phyloP scores from a whole-genome alignment of 2,113 vertebrate genomes.

The Pluvialis apricaria region DNA sequence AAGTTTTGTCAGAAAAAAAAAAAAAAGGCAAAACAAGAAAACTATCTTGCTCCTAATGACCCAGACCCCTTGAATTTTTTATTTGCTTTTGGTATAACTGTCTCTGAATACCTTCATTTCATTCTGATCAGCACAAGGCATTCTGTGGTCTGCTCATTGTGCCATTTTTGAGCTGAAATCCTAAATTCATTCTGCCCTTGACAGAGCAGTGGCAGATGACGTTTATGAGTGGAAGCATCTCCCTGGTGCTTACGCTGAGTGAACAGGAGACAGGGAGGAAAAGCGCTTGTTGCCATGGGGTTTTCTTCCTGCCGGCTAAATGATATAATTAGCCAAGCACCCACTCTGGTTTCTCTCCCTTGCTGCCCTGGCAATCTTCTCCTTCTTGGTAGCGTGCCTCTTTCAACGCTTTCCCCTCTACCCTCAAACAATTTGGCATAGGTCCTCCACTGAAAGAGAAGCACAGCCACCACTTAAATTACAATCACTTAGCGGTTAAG shows the following conservation, averaged over 20 bases:
- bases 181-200: neutral
- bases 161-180: neutral
- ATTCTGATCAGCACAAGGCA: neutral
- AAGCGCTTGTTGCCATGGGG: accelerated
- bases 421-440: neutral
- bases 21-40: neutral
- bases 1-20: neutral
- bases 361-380: neutral
- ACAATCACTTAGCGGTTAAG: neutral
- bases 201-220: neutral
- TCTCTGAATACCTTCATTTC: neutral
- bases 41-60: neutral
- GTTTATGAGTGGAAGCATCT: neutral
- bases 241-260: neutral
- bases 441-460: neutral
- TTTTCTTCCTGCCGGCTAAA: neutral
- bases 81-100: neutral
- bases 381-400: neutral
- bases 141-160: neutral
- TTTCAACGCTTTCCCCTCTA: neutral
- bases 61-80: neutral
- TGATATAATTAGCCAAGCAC: neutral
- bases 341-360: neutral
- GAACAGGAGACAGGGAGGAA: neutral
- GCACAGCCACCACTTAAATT: neutral